phyloP scores from a whole-genome alignment of 1,140 invertebrate species.

The Mizuhopecten yessoensis region DNA sequence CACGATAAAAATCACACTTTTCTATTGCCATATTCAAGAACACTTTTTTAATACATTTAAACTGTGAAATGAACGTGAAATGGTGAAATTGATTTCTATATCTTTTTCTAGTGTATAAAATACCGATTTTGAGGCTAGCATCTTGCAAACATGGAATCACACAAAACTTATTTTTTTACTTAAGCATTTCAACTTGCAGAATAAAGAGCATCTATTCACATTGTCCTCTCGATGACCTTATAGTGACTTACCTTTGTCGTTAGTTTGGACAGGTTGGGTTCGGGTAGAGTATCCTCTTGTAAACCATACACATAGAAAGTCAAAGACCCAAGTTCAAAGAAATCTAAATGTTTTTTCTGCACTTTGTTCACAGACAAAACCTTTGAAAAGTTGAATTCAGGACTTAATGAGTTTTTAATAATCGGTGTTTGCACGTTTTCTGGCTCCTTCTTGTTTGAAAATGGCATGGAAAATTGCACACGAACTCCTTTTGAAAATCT shows the following conservation, averaged over 20 bases:
- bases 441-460: slow-evolving; percentile 66
- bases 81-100: no score
- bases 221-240: neutral
- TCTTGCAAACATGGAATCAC: no score
- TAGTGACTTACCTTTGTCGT: slow-evolving; percentile 78
- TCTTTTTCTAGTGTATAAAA: no score
- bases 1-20: no score
- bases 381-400: slow-evolving; percentile 80
- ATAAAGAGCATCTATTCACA: neutral
- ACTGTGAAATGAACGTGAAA: no score
- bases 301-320: slow-evolving; percentile 81
- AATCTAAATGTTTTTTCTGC: slow-evolving; percentile 79
- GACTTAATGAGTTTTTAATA: slow-evolving; percentile 77
- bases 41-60: no score
- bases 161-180: no score
- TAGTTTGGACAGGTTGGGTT: slow-evolving; percentile 80
- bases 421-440: slow-evolving; percentile 78
- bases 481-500: slow-evolving; percentile 81
- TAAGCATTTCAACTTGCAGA: no score
- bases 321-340: slow-evolving; percentile 81
- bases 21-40: no score
- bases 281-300: slow-evolving; percentile 80
- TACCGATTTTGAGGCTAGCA: no score
- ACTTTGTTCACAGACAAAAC: slow-evolving; percentile 76
- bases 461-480: slow-evolving; percentile 78